Evolutionary conservation across 2,797 vertebrate genomes (phyloP).

Genomic region (Pagetopsis macropterus): DNA sequence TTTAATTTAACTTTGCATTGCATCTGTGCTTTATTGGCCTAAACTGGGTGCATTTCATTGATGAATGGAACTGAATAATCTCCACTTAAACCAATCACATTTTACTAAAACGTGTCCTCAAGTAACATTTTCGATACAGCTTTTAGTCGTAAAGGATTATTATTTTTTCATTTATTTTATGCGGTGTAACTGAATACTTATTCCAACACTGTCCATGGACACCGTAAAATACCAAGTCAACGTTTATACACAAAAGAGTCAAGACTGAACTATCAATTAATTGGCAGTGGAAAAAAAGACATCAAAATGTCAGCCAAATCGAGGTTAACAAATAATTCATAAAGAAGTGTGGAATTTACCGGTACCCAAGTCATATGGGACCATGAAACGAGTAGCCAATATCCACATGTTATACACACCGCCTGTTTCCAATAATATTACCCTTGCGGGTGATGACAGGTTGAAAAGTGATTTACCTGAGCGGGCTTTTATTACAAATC

Average conservation of each 20-base stretch:
- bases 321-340: constrained; percentile 63
- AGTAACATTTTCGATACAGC: not conserved
- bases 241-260: constrained; percentile 9
- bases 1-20: not conserved
- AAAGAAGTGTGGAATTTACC: constrained; percentile 68
- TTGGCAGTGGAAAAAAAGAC: constrained; percentile 20
- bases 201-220: not conserved
- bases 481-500: constrained; percentile 77
- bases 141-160: not conserved
- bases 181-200: constrained; percentile 3
- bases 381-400: constrained; percentile 67
- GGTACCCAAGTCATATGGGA: constrained; percentile 59
- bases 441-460: constrained; percentile 76
- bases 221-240: constrained; percentile 19
- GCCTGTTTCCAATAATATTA: constrained; percentile 83
- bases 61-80: not conserved
- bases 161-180: not conserved
- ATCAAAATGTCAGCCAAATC: constrained; percentile 45
- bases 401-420: constrained; percentile 77
- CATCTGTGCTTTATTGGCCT: not conserved
- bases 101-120: not conserved
- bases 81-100: not conserved
- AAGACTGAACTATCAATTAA: constrained; percentile 20
- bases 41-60: not conserved
- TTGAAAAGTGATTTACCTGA: constrained; percentile 82